Evolutionary conservation across 2,797 vertebrate species (phyloP).

Genomic region (Pelobates cultripes): DNA sequence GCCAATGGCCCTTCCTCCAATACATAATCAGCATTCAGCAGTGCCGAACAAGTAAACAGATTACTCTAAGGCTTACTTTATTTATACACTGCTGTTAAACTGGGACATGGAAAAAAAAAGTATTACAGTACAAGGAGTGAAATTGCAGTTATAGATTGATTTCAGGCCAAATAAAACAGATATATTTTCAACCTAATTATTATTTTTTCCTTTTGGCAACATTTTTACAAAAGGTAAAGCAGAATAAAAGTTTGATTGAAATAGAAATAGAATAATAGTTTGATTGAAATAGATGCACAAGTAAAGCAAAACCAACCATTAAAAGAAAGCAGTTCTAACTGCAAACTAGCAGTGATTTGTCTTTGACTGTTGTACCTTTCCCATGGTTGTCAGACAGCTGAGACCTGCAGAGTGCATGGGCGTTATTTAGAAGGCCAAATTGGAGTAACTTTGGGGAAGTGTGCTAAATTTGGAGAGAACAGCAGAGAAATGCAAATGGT

Average conservation of each 20-base stretch:
- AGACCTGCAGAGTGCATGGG: too few relatives aligned
- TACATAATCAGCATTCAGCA: slow-evolving; percentile 49
- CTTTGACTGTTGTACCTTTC: too few relatives aligned
- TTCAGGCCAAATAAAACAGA: slow-evolving; percentile 29
- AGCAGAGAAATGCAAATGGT: too few relatives aligned
- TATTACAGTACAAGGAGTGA: slow-evolving; percentile 1
- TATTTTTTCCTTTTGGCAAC: slow-evolving; percentile 10
- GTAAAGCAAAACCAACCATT: too few relatives aligned
- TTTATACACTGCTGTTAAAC: slow-evolving; percentile 37
- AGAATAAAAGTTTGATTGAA: slow-evolving; percentile 19
- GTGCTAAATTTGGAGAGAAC: too few relatives aligned
- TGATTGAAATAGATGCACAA: too few relatives aligned
- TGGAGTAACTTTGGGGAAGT: too few relatives aligned
- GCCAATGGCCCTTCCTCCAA: slow-evolving; percentile 33
- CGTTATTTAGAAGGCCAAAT: too few relatives aligned
- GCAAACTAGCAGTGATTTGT: too few relatives aligned
- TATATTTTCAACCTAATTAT: slow-evolving; percentile 24
- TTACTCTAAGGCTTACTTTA: slow-evolving; percentile 43
- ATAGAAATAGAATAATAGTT: neutral
- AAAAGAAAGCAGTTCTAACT: too few relatives aligned
- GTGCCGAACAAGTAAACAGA: slow-evolving; percentile 38
- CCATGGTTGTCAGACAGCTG: too few relatives aligned
- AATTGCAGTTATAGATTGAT: slow-evolving; percentile 34
- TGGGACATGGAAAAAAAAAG: neutral
- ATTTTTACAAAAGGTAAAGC: slow-evolving; percentile 31